These are phyloP conservation scores for Lysandra bellargus DNA, from an alignment of 2,888 invertebrate species.

Conservation along the genomic window DNA sequence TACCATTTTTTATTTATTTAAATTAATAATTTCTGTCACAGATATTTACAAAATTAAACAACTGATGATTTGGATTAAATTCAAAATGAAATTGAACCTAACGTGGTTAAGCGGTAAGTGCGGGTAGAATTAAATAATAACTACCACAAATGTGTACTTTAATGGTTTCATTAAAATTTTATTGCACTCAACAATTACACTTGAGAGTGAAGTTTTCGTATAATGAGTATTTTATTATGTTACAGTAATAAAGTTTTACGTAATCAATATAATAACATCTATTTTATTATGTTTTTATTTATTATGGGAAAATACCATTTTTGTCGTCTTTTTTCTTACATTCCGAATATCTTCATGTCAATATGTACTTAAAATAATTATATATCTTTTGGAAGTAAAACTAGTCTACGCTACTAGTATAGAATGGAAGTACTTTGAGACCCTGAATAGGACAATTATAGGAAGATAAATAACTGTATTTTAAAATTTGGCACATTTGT, in stretches of 20 bases:
- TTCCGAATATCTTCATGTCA: too few relatives aligned
- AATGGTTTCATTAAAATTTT: conserved; percentile 28
- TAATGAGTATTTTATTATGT: conserved; percentile 12
- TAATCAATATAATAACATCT: neutral
- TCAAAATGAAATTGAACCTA: neutral
- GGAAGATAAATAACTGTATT: too few relatives aligned
- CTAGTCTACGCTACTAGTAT: too few relatives aligned
- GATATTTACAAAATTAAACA: neutral
- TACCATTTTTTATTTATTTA: neutral
- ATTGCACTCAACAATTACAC: conserved; percentile 15
- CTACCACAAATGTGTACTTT: conserved; percentile 18
- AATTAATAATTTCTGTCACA: neutral
- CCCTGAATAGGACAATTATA: too few relatives aligned
- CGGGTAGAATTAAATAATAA: conserved; percentile 17
- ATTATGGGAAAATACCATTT: too few relatives aligned
- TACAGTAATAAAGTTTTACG: neutral
- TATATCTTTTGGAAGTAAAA: too few relatives aligned
- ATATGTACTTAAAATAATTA: too few relatives aligned
- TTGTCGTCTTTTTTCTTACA: too few relatives aligned
- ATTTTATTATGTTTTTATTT: too few relatives aligned
- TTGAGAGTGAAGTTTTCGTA: neutral
- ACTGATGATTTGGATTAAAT: neutral
- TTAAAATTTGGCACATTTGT: too few relatives aligned
- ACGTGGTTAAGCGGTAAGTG: neutral
- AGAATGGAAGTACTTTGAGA: too few relatives aligned